Percentiles rank a stretch among this genome's conserved stretches.
phyloP scores from a whole-genome alignment of 2,888 invertebrate species.

The Caenorhabditis sulstoni region DNA sequence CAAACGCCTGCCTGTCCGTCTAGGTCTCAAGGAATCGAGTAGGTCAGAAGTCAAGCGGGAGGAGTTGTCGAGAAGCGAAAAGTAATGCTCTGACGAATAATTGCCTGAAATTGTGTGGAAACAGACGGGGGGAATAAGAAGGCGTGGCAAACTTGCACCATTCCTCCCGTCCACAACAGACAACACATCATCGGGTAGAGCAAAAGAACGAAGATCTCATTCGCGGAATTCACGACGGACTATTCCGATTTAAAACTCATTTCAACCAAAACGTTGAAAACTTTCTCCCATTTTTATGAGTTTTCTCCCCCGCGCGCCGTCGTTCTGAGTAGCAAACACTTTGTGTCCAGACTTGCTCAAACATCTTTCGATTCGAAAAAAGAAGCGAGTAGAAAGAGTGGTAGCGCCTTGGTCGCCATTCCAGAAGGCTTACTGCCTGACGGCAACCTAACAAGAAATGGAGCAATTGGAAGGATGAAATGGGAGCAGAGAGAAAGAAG shows the following conservation, averaged over 20 bases:
- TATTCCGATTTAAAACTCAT: not conserved
- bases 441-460: slow-evolving; percentile 14
- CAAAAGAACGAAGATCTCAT: slow-evolving; percentile 1
- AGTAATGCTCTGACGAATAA: slow-evolving; percentile 5
- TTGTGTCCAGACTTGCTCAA: slow-evolving; percentile 24
- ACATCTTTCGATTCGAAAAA: slow-evolving; percentile 8
- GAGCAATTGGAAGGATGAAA: not conserved
- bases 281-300: slow-evolving; percentile 10
- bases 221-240: not conserved
- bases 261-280: too few relatives aligned
- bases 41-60: slow-evolving; percentile 26
- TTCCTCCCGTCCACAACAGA: not conserved
- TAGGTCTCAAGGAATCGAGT: slow-evolving; percentile 4
- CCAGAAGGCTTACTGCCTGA: slow-evolving; percentile 23
- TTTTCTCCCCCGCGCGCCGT: slow-evolving; percentile 7
- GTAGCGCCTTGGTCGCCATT: too few relatives aligned
- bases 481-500: slow-evolving; percentile 9
- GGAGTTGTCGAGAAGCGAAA: not conserved
- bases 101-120: slow-evolving; percentile 11
- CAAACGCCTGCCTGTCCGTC: not conserved
- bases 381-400: not conserved
- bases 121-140: not conserved
- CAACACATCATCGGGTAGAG: slow-evolving; percentile 1
- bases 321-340: slow-evolving; percentile 13
- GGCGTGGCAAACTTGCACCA: slow-evolving; percentile 9